Evolutionary conservation across 2,888 invertebrate species (phyloP).

Genomic region (Tetragonula carbonaria): DNA sequence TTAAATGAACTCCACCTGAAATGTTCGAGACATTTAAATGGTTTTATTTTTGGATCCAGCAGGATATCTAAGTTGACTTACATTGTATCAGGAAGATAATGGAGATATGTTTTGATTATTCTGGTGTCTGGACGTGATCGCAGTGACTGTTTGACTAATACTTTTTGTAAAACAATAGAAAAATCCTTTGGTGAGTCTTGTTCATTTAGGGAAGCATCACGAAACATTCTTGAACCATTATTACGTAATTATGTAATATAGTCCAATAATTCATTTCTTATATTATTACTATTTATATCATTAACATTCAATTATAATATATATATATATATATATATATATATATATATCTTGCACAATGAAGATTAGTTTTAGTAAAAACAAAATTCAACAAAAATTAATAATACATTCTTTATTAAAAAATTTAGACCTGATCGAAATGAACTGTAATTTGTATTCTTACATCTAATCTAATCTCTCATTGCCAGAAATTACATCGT

Average conservation of each 20-base stretch:
- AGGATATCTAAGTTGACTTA: not conserved
- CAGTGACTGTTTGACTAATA: not conserved
- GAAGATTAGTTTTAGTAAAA: too few species aligned
- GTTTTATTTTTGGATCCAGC: not conserved
- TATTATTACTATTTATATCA: too few species aligned
- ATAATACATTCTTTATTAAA: too few species aligned
- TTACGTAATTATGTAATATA: not conserved
- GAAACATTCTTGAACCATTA: not conserved
- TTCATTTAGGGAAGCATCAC: not conserved
- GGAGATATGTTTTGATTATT: not conserved
- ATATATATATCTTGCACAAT: too few species aligned
- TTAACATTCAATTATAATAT: too few species aligned
- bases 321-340: too few species aligned
- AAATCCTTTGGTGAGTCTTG: not conserved
- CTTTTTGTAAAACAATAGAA: not conserved
- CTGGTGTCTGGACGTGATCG: not conserved
- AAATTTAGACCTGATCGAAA: too few species aligned
- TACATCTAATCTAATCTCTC: too few species aligned
- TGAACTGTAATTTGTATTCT: too few species aligned
- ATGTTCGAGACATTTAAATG: not conserved
- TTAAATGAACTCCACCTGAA: not conserved
- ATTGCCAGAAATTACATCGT: too few species aligned
- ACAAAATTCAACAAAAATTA: too few species aligned
- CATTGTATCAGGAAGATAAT: not conserved
- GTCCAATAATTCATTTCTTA: too few species aligned